Conservation (phyloP, 1,140 invertebrate genomes). For the Gryon sp. region DNA sequence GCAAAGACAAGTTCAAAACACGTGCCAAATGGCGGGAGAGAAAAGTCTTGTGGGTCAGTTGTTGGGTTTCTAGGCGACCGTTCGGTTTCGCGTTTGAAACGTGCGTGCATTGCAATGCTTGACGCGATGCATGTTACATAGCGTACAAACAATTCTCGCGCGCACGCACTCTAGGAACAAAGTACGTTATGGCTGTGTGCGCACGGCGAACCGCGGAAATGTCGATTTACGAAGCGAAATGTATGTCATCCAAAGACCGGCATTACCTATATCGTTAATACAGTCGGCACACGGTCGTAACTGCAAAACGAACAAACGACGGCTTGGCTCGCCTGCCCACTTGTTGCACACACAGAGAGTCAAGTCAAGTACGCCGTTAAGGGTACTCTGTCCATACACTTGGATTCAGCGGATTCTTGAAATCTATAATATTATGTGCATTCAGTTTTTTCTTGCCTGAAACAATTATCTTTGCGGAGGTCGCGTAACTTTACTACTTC, state of each 20-base stretch:
- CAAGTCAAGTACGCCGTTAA: conserved; percentile 29
- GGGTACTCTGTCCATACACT: conserved; percentile 12
- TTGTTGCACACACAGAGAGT: conserved; percentile 31
- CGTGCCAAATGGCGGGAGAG: conserved; percentile 12
- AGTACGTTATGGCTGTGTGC: conserved; percentile 9
- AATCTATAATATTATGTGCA: conserved; percentile 31
- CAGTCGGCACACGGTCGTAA: conserved; percentile 21
- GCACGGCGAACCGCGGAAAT: conserved; percentile 55
- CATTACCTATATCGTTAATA: conserved; percentile 26
- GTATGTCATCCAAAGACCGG: conserved; percentile 66
- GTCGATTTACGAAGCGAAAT: conserved; percentile 65
- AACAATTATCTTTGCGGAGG: conserved; percentile 22
- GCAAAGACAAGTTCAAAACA: conserved; percentile 9
- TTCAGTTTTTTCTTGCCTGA: neutral
- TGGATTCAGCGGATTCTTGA: conserved; percentile 34
- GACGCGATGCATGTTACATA: conserved; percentile 36
- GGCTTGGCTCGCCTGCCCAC: conserved; percentile 16
- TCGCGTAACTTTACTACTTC: conserved; percentile 20
- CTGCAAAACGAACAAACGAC: conserved; percentile 13
- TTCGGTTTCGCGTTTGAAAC: conserved; percentile 20
- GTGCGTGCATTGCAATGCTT: conserved; percentile 33
- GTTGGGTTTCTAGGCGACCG: conserved; percentile 65
- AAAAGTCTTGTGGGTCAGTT: conserved; percentile 55
- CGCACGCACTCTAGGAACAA: conserved; percentile 26
- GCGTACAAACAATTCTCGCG: conserved; percentile 27